These are phyloP conservation scores for Elgaria multicarinata DNA, from an alignment of 2,113 vertebrate species.

Conservation along the genomic window DNA sequence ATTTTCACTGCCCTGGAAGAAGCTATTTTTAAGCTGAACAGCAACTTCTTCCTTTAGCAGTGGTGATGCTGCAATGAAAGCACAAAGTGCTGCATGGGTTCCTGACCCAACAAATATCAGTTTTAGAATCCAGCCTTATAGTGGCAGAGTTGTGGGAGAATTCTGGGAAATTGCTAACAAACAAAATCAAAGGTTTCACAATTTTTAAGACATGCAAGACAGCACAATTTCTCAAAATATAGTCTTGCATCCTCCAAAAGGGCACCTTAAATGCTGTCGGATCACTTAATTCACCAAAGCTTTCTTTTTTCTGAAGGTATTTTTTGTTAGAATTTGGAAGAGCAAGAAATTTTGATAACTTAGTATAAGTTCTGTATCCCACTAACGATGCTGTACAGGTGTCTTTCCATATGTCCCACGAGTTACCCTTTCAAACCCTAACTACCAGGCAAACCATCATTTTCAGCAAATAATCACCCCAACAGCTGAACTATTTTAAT, in stretches of 20 bases:
- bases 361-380: background rate
- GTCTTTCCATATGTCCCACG: background rate
- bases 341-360: too few species aligned
- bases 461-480: background rate
- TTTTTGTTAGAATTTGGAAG: too few species aligned
- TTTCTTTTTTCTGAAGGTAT: too few species aligned
- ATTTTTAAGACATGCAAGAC: background rate
- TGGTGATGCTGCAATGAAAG: background rate
- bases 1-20: background rate
- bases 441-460: background rate
- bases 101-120: background rate
- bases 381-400: background rate
- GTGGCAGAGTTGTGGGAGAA: background rate
- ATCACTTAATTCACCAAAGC: background rate
- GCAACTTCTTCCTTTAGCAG: background rate
- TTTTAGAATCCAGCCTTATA: background rate
- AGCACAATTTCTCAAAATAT: too few species aligned
- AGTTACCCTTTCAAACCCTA: background rate
- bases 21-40: background rate
- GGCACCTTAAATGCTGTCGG: background rate
- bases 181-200: background rate
- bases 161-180: background rate
- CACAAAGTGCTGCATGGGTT: background rate
- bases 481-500: background rate
- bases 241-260: background rate